These are phyloP conservation scores for Austrofundulus limnaeus DNA, from an alignment of 2,113 vertebrate genomes.

Conservation along the genomic window DNA sequence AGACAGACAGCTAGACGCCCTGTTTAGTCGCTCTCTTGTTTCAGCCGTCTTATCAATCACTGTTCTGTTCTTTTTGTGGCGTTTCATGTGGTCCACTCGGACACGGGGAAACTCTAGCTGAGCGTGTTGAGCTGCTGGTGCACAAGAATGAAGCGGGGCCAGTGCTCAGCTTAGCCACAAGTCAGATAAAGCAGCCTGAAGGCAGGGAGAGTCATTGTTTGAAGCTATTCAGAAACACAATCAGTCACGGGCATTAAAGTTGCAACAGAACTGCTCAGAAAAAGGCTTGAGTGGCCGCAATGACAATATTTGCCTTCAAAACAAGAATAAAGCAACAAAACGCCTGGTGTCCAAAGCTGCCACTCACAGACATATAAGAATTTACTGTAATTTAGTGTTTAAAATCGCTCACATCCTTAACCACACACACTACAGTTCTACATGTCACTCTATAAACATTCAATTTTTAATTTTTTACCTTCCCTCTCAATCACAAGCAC, in stretches of 20 bases:
- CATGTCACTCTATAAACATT: constrained; percentile 53
- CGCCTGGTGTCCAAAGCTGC: constrained; percentile 2
- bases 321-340: constrained; percentile 19
- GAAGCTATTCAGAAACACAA: constrained; percentile 22
- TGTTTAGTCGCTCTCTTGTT: constrained; percentile 72
- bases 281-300: not conserved
- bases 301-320: constrained; percentile 1
- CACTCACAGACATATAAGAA: constrained; percentile 26
- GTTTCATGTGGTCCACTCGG: constrained; percentile 66
- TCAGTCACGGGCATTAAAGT: constrained; percentile 13
- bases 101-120: constrained; percentile 62
- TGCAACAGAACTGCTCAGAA: constrained; percentile 2
- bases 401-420: constrained; percentile 9
- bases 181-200: constrained; percentile 43
- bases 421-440: constrained; percentile 12
- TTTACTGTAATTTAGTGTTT: constrained; percentile 14
- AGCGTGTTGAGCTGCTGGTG: constrained; percentile 46
- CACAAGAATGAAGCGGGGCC: constrained; percentile 49
- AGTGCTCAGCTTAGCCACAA: constrained; percentile 46
- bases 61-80: constrained; percentile 74
- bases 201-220: constrained; percentile 25
- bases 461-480: constrained; percentile 43
- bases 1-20: constrained; percentile 69
- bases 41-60: constrained; percentile 79
- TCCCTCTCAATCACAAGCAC: constrained; percentile 25